Evolutionary conservation across 2,797 vertebrate species (phyloP).

Genomic region (Dermochelys coriacea): DNA sequence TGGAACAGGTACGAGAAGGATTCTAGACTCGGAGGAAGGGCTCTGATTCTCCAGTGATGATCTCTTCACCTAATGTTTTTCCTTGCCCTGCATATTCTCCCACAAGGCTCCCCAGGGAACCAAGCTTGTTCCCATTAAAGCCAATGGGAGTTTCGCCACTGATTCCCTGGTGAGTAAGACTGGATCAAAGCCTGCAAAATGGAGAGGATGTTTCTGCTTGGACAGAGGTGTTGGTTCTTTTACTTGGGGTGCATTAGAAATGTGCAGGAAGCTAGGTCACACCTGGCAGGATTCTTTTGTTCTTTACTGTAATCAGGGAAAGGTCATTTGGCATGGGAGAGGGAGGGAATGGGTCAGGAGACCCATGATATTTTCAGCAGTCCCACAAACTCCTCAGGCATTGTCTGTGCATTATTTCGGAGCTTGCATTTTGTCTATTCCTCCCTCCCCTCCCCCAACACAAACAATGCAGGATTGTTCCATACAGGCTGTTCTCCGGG

Average conservation of each 20-base stretch:
- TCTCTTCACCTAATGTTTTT: neutral
- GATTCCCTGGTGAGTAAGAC: neutral
- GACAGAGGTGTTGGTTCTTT: neutral
- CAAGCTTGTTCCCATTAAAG: neutral
- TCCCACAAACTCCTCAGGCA: neutral
- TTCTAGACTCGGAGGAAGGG: neutral
- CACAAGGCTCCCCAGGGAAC: neutral
- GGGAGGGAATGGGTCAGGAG: neutral
- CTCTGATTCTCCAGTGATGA: neutral
- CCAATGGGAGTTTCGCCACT: neutral
- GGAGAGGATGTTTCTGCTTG: neutral
- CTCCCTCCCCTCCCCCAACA: neutral
- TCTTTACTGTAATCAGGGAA: neutral
- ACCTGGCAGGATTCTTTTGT: neutral
- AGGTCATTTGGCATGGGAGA: neutral
- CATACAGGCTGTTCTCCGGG: neutral
- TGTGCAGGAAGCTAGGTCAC: neutral
- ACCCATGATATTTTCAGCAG: neutral
- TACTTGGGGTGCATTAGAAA: neutral
- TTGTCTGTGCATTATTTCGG: neutral
- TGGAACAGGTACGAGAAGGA: conserved; percentile 63
- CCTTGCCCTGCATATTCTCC: neutral
- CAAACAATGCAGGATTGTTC: neutral
- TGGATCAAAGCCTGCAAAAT: neutral
- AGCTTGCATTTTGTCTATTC: neutral